Percentiles rank a stretch among this genome's conserved stretches.
Conservation (phyloP, 2,888 invertebrate species). For the Cephus pygmeus region DNA sequence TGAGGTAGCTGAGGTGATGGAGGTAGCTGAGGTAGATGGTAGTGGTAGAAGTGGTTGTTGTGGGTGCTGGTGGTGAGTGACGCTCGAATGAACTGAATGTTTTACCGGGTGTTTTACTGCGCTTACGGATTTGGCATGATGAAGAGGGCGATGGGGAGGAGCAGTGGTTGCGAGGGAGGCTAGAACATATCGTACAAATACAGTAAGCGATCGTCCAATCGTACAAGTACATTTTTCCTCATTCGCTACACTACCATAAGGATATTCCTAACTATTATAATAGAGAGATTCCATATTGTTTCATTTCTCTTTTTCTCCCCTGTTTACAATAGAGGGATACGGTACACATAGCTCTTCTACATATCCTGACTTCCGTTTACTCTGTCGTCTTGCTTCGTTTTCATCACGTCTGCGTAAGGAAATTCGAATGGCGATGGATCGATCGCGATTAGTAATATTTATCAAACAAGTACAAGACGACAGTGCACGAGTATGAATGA, state of each 20-base stretch:
- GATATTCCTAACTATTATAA: no score
- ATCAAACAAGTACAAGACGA: no score
- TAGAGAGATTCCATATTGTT: not conserved
- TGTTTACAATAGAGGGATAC: no score
- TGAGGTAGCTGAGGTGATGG: conserved; percentile 19
- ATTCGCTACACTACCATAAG: not conserved
- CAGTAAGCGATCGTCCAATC: conserved; percentile 23
- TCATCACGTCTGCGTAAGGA: no score
- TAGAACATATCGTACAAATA: conserved; percentile 69
- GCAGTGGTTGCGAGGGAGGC: conserved; percentile 81
- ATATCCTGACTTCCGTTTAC: no score
- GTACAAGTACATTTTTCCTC: not conserved
- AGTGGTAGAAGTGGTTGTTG: no score
- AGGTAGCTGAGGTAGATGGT: conserved; percentile 32
- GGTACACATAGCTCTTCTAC: no score
- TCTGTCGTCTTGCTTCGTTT: no score
- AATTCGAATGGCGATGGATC: no score
- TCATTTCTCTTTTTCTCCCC: not conserved
- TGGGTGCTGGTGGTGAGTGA: conserved; percentile 42
- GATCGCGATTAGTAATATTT: no score
- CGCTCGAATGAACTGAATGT: conserved; percentile 55
- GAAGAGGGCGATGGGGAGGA: conserved; percentile 72
- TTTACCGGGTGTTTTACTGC: conserved; percentile 55
- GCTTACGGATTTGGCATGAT: conserved; percentile 59
- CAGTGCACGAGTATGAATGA: no score